Base-by-base conservation (phyloP, 2,888 invertebrate genomes). In the Cecidostiba fungosa region DNA sequence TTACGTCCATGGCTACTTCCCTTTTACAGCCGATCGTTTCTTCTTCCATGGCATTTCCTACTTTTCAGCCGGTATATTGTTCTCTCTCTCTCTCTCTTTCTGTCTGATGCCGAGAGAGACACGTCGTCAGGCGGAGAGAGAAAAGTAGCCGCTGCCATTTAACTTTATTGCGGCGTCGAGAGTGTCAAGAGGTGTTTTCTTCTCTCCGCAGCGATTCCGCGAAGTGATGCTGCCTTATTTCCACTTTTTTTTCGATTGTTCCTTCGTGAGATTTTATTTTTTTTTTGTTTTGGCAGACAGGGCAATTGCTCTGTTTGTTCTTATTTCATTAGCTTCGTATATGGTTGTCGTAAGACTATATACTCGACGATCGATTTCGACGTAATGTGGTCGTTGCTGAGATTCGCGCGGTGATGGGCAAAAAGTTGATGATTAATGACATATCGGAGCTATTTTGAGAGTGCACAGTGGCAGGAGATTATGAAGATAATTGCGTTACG, bases 21-120 rank as follows among this genome's bases (percentile, higher is more conserved):
- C 43, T 78, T 78, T 78, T 66, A 43, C 39, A 50, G 43, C 26
- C 12, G 50, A 5, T 36, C 76, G 29, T 74, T 59, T 76, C 76
- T 76, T 29, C 43, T 29, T 59, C 54, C n/a, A n/a, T 4, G 23
- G 54, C 23, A 59, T 76, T 76, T 54, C 54, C 32, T 76, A 76
- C 76, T 76, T 36, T 76, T 54, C 36, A 29, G 26, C 29, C 39
- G 19, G 36, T 39, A 23, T 43, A 73, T 73, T 73, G 66, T 69
- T 26, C 26, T 70, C 32, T 70, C 70, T 19, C 23, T 12, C 43
- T 43, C 43, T 12, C 32, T 32, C 32, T 32, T 66, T 14, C 23
- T 69, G n/a, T 69, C 69, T 14, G n/a, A n/a, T n/a, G n/a, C n/a
- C n/a, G 62, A 1, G 54, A n/a, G n/a, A 59, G 54, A 50, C 23